These are phyloP conservation scores for Mizuhopecten yessoensis DNA, from an alignment of 1,140 invertebrate genomes.

Conservation along the genomic window DNA sequence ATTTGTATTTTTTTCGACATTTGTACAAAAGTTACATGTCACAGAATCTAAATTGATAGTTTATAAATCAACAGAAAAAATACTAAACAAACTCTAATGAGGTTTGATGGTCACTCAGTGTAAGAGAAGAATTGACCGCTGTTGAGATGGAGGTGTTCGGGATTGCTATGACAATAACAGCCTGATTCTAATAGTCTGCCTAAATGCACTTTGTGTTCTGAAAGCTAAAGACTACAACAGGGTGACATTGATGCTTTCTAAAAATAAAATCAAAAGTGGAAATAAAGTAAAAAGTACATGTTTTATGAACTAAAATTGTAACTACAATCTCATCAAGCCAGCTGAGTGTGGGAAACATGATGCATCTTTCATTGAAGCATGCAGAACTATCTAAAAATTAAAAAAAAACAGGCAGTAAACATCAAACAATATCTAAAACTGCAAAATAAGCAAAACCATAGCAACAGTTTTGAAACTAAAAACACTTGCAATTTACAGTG, in stretches of 20 bases:
- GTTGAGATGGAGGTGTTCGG: too few species aligned
- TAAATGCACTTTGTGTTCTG: not conserved
- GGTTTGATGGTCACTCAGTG: too few species aligned
- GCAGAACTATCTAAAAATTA: not conserved
- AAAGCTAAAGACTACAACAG: not conserved
- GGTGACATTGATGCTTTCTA: not conserved
- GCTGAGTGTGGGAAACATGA: not conserved
- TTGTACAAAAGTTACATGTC: too few species aligned
- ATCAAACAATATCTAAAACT: not conserved
- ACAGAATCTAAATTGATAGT: too few species aligned
- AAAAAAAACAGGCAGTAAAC: not conserved
- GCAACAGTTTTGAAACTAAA: not conserved
- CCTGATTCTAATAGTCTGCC: too few species aligned
- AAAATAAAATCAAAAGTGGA: not conserved
- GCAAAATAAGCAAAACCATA: constrained; percentile 18
- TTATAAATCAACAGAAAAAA: too few species aligned
- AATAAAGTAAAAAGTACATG: not conserved
- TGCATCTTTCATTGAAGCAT: constrained; percentile 23
- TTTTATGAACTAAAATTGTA: not conserved
- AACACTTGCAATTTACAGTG: not conserved
- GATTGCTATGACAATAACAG: too few species aligned
- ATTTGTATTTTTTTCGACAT: too few species aligned
- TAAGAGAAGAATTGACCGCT: too few species aligned
- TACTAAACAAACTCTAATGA: too few species aligned
- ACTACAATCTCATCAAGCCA: not conserved